These are phyloP conservation scores for Amblyraja radiata DNA, from an alignment of 2,797 vertebrate species.

Conservation along the genomic window DNA sequence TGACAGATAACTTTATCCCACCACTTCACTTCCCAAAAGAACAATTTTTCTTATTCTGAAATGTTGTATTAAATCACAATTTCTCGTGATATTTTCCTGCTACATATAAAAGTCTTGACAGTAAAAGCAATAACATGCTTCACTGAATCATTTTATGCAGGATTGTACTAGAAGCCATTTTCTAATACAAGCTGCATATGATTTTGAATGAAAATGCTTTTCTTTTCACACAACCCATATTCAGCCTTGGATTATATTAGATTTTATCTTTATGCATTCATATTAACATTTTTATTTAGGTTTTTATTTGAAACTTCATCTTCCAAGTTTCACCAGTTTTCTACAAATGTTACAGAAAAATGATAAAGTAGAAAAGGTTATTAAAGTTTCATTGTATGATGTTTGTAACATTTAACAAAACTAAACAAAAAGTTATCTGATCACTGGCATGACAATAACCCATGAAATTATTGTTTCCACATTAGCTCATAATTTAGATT, in stretches of 20 bases:
- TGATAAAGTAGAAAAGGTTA: neutral
- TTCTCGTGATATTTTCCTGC: neutral
- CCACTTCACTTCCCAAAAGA: neutral
- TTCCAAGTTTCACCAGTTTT: neutral
- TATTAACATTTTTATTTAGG: neutral
- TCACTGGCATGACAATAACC: neutral
- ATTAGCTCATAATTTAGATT: neutral
- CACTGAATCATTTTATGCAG: constrained; percentile 16
- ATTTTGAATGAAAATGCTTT: constrained; percentile 7
- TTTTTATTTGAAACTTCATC: neutral
- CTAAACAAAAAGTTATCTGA: neutral
- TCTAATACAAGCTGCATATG: constrained; percentile 16
- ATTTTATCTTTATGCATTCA: neutral
- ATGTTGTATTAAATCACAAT: neutral
- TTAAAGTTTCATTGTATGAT: neutral
- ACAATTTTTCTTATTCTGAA: neutral
- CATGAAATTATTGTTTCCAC: neutral
- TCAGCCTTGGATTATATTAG: neutral
- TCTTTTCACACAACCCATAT: neutral
- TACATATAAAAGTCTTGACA: neutral
- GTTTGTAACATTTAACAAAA: neutral
- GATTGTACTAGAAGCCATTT: constrained; percentile 5
- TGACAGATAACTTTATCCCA: neutral
- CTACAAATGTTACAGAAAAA: neutral
- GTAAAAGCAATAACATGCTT: constrained; percentile 27